phyloP scores from a whole-genome alignment of 2,888 invertebrate species.

The Apomyelois bistriatella region DNA sequence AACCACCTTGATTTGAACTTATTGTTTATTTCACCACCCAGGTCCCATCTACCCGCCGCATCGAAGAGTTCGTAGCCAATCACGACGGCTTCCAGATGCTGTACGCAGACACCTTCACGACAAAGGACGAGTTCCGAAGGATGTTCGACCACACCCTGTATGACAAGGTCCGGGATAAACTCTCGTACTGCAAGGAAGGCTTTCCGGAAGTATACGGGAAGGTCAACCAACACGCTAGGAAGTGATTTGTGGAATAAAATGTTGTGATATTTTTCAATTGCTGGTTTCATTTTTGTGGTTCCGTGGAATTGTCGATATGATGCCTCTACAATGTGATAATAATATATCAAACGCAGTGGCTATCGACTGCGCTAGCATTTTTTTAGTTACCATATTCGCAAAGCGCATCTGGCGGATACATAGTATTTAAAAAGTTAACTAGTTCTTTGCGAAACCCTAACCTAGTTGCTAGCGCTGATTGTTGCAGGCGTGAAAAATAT shows the following conservation, averaged over 20 bases:
- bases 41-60: conserved; percentile 81
- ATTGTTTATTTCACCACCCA: conserved; percentile 20
- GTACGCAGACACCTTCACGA: conserved; percentile 90
- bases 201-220: conserved; percentile 92
- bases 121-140: conserved; percentile 84
- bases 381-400: too few relatives aligned
- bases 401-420: too few relatives aligned
- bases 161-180: conserved; percentile 79
- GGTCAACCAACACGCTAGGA: conserved; percentile 79
- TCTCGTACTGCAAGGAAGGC: conserved; percentile 82
- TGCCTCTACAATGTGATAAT: too few relatives aligned
- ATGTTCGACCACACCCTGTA: conserved; percentile 92
- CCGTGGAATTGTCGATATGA: too few relatives aligned
- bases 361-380: too few relatives aligned
- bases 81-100: conserved; percentile 90
- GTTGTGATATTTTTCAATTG: too few relatives aligned
- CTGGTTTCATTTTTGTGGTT: too few relatives aligned
- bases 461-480: too few relatives aligned
- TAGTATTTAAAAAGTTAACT: too few relatives aligned
- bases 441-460: too few relatives aligned
- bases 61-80: conserved; percentile 86
- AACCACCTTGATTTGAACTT: not conserved
- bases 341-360: too few relatives aligned
- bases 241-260: conserved; percentile 38
- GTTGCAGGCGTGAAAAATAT: too few relatives aligned